Conservation (phyloP, 2,113 vertebrate species). For the Danionella cerebrum region DNA sequence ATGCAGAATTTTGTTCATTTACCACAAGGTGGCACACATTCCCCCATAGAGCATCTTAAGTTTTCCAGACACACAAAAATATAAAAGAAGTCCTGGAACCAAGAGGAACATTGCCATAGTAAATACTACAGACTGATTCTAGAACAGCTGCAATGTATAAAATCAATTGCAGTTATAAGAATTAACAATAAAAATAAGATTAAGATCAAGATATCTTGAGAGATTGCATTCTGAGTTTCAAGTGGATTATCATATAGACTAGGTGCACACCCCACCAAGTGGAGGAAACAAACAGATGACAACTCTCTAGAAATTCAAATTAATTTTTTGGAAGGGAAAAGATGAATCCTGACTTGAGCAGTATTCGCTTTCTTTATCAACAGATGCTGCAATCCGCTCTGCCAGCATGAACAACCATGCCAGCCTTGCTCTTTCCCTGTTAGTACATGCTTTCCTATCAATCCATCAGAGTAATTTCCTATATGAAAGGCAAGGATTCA, state of each 20-base stretch:
- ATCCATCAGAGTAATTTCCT: slow-evolving; percentile 84
- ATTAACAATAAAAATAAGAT: too few relatives aligned
- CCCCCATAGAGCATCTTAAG: slow-evolving; percentile 52
- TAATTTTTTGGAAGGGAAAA: background rate
- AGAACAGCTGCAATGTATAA: too few relatives aligned
- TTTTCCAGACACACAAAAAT: background rate
- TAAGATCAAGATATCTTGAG: too few relatives aligned
- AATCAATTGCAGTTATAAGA: too few relatives aligned
- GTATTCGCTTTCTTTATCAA: slow-evolving; percentile 37
- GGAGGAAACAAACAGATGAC: background rate
- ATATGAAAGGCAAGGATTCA: slow-evolving; percentile 85
- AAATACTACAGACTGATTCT: too few relatives aligned
- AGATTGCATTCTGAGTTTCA: too few relatives aligned
- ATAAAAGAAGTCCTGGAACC: too few relatives aligned
- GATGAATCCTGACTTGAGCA: background rate
- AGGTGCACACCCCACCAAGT: background rate
- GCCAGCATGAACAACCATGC: slow-evolving; percentile 53
- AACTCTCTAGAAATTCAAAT: background rate
- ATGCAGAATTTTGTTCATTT: slow-evolving; percentile 60
- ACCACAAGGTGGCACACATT: slow-evolving; percentile 71
- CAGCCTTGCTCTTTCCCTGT: slow-evolving; percentile 61
- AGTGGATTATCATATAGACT: background rate
- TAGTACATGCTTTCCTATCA: slow-evolving; percentile 74
- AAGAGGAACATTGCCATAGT: too few relatives aligned
- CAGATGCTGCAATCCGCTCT: slow-evolving; percentile 20